These are phyloP conservation scores for Physeter macrocephalus DNA, from an alignment of 2,113 vertebrate species.

Conservation along the genomic window DNA sequence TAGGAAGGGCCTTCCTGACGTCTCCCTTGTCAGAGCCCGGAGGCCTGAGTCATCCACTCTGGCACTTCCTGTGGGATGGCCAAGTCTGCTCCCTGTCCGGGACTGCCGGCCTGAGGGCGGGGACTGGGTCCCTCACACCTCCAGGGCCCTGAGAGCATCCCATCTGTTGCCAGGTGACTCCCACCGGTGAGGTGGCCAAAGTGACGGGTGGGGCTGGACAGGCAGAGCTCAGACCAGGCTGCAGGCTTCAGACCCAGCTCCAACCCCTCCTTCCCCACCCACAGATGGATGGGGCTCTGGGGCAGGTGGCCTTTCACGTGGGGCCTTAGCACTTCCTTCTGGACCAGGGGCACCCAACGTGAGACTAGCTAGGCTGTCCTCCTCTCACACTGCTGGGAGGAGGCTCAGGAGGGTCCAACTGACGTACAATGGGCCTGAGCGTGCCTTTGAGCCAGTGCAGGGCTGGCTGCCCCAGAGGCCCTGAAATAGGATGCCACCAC, in stretches of 20 bases:
- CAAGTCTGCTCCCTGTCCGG: neutral
- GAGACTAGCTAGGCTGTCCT: neutral
- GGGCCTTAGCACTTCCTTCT: neutral
- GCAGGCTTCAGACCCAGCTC: neutral
- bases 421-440: accelerated
- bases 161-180: neutral
- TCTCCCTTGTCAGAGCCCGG: neutral
- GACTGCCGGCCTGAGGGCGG: neutral
- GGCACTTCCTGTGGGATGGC: neutral
- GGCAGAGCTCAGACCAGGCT: neutral
- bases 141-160: neutral
- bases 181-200: neutral
- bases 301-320: neutral
- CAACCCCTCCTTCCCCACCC: neutral
- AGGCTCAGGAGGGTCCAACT: neutral
- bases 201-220: neutral
- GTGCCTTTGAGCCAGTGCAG: neutral
- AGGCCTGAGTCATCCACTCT: neutral
- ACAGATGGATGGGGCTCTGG: neutral
- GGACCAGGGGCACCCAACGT: too few species aligned
- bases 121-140: neutral
- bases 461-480: neutral
- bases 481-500: neutral
- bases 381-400: too few species aligned
- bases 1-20: neutral